Base-by-base conservation (phyloP, 2,797 vertebrate species). In the Manis pentadactyla region DNA sequence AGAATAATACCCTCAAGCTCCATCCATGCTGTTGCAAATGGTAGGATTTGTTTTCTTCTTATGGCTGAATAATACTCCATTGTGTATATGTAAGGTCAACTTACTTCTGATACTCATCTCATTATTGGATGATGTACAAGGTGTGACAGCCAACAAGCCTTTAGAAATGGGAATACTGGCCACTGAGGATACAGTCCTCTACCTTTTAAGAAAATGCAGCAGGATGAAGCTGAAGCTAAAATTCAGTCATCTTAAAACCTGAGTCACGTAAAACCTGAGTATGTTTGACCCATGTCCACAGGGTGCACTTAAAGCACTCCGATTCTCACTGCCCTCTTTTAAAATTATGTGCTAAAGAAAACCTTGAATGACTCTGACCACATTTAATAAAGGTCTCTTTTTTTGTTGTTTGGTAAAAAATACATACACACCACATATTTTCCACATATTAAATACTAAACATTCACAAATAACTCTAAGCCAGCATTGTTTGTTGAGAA, bases 151-250 rank as follows among this genome's bases (percentile, higher is more conserved):
- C 23, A 75, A 64, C 13, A 78, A 34, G 25, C 34, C 86, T 85
- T 94, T 61, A 49, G 42, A 88, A 94, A 64, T 61, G 90, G 15
- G 51, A 93, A 31, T 71, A 93, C 1, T 73, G n/a, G 55, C 49
- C 34, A 96, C 23, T 57, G 25, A 97, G 25, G 64, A 95, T 19
- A 74, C 14, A 90, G 63, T 91, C 14, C 57, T 78, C 1, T 49
- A 79, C n/a, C 79, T 92, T 63, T 83, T 69, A 79, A 85, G 51
- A 94, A 92, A 81, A 94, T 13, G 42, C 23, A 73, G 12, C 37
- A 92, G 51, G 34, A 95, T 73, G 61, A 94, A 94, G 7, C n/a
- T 85, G 25, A 85, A 79, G 27, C 27, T 93, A 7, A 89, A 91
- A 29, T 84, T 93, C 61, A 15, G 29, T 34, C 73, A 14, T 82